phyloP scores from a whole-genome alignment of 1,140 invertebrate genomes.

The Drosophila parvula region DNA sequence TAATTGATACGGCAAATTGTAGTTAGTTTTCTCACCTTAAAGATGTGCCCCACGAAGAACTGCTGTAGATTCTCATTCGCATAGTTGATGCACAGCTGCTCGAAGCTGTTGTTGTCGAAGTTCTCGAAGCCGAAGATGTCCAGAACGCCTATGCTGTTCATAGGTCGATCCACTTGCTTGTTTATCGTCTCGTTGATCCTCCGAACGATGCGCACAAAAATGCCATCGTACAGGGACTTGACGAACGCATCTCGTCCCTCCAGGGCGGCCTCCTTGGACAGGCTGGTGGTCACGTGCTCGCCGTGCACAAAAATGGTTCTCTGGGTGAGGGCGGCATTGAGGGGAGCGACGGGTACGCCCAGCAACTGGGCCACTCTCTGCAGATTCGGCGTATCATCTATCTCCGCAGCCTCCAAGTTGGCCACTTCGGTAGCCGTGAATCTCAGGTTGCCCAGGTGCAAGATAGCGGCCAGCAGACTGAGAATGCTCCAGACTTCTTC shows the following conservation, averaged over 20 bases:
- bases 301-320: constrained; percentile 95
- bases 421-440: constrained; percentile 90
- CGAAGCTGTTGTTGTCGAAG: constrained; percentile 96
- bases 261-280: constrained; percentile 89
- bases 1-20: not conserved
- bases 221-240: constrained; percentile 95
- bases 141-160: constrained; percentile 93
- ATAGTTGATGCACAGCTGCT: constrained; percentile 98
- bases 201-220: constrained; percentile 96
- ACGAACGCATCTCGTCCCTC: constrained; percentile 96
- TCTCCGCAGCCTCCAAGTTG: constrained; percentile 93
- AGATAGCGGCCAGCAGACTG: constrained; percentile 91
- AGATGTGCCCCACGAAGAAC: constrained; percentile 98
- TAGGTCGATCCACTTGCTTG: constrained; percentile 84
- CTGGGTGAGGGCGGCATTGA: constrained; percentile 92
- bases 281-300: constrained; percentile 90
- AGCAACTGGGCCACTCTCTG: constrained; percentile 89
- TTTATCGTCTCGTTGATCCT: constrained; percentile 96
- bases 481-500: constrained; percentile 93
- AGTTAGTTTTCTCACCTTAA: constrained; percentile 84
- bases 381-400: constrained; percentile 88
- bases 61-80: constrained; percentile 99
- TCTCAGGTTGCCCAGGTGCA: constrained; percentile 96
- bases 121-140: constrained; percentile 99
- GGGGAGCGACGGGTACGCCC: constrained; percentile 88